Evolutionary conservation across 2,113 vertebrate genomes (phyloP).

Genomic region (Plectropomus leopardus): DNA sequence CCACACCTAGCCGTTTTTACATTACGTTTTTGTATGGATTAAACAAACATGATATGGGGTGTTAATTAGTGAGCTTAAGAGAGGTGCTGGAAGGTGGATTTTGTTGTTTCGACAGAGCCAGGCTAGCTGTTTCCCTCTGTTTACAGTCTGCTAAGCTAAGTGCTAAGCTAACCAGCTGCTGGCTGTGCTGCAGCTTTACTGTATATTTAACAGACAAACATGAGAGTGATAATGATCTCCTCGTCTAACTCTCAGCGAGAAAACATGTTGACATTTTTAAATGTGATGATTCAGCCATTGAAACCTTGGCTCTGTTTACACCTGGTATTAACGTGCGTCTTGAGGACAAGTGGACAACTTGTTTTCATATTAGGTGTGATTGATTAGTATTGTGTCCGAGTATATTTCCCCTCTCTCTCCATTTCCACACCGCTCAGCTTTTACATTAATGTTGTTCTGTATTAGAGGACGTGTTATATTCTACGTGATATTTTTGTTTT

Average conservation of each 20-base stretch:
- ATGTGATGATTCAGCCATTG: not conserved
- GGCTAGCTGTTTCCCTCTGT: not conserved
- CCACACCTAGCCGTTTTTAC: not conserved
- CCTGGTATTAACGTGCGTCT: too few species aligned
- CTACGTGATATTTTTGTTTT: too few species aligned
- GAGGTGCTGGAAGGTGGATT: not conserved
- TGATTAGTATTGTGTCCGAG: too few species aligned
- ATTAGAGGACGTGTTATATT: too few species aligned
- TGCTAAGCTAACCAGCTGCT: not conserved
- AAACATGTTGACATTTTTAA: not conserved
- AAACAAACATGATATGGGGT: slow-evolving; percentile 6
- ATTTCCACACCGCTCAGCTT: too few species aligned
- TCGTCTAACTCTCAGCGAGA: not conserved
- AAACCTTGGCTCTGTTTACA: not conserved
- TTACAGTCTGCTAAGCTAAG: slow-evolving; percentile 1
- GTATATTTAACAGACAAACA: not conserved
- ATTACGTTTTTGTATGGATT: not conserved
- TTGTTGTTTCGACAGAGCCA: not conserved
- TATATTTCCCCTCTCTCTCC: too few species aligned
- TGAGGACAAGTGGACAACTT: too few species aligned
- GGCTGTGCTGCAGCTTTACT: not conserved
- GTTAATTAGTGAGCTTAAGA: slow-evolving; percentile 4
- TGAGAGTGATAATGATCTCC: not conserved
- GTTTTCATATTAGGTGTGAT: too few species aligned
- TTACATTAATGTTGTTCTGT: too few species aligned